phyloP scores from a whole-genome alignment of 1,140 invertebrate species.

The Drosophila mayri region DNA sequence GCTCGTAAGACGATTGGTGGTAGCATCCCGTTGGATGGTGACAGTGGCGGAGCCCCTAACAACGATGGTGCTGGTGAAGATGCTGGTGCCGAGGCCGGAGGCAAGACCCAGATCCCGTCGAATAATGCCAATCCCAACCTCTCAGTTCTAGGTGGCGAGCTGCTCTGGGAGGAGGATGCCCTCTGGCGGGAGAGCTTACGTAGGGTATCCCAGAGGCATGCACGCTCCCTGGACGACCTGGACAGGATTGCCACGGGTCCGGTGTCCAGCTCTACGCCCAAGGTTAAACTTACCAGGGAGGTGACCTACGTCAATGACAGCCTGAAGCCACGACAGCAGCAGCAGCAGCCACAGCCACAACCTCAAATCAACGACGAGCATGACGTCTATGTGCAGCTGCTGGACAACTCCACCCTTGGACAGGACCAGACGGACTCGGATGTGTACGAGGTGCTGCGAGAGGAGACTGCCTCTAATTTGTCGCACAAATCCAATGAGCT shows the following conservation, averaged over 20 bases:
- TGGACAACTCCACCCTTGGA: constrained; percentile 55
- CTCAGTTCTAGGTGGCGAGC: constrained; percentile 86
- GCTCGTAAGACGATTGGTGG: constrained; percentile 71
- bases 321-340: constrained; percentile 56
- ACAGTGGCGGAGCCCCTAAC: constrained; percentile 24
- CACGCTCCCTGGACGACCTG: constrained; percentile 91
- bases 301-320: constrained; percentile 90
- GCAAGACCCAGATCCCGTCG: constrained; percentile 18
- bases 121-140: constrained; percentile 71
- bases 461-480: constrained; percentile 74
- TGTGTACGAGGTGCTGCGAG: constrained; percentile 81
- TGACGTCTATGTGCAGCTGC: constrained; percentile 87
- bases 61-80: constrained; percentile 41
- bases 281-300: constrained; percentile 87
- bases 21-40: constrained; percentile 55
- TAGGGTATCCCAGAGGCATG: constrained; percentile 91
- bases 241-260: constrained; percentile 86
- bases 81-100: constrained; percentile 8
- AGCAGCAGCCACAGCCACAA: not conserved
- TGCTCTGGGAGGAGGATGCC: constrained; percentile 93
- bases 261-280: constrained; percentile 44
- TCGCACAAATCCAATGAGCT: constrained; percentile 88
- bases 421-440: constrained; percentile 57
- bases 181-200: constrained; percentile 92
- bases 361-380: constrained; percentile 85